phyloP scores from a whole-genome alignment of 2,888 invertebrate species.

The Acrobeloides nanus region DNA sequence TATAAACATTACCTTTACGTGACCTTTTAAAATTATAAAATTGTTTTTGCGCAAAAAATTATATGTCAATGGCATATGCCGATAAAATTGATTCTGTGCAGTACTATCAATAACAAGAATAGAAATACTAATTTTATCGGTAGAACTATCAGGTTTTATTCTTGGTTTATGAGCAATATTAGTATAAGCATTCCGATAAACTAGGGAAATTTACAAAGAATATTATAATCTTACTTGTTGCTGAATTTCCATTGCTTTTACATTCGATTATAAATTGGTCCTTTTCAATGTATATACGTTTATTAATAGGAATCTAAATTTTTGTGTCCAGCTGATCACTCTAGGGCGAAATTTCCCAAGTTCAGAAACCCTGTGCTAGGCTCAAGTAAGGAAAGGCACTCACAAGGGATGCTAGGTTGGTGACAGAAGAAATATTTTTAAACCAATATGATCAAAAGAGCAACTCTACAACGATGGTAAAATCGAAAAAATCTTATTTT shows the following conservation, averaged over 20 bases:
- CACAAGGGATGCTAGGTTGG: no score
- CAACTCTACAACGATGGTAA: no score
- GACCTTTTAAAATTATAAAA: constrained; percentile 74
- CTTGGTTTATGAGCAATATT: neutral
- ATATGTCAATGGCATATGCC: constrained; percentile 56
- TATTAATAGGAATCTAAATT: constrained; percentile 18
- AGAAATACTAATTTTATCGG: constrained; percentile 5
- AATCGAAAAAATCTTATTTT: no score
- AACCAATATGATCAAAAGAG: no score
- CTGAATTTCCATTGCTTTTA: neutral
- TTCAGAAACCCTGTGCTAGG: no score
- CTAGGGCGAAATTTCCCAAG: no score
- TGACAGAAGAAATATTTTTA: no score
- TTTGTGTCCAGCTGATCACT: no score
- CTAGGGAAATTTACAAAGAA: constrained; percentile 5
- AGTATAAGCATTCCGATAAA: constrained; percentile 5
- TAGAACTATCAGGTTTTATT: neutral
- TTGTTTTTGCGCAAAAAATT: constrained; percentile 63
- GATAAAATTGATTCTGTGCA: constrained; percentile 35
- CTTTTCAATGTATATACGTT: constrained; percentile 14
- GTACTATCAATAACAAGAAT: constrained; percentile 29
- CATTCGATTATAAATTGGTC: constrained; percentile 25
- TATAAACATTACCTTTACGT: constrained; percentile 67
- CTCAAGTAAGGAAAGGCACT: no score
- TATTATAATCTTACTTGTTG: constrained; percentile 2